phyloP scores from a whole-genome alignment of 2,888 invertebrate genomes.

The Euplagia quadripunctaria region DNA sequence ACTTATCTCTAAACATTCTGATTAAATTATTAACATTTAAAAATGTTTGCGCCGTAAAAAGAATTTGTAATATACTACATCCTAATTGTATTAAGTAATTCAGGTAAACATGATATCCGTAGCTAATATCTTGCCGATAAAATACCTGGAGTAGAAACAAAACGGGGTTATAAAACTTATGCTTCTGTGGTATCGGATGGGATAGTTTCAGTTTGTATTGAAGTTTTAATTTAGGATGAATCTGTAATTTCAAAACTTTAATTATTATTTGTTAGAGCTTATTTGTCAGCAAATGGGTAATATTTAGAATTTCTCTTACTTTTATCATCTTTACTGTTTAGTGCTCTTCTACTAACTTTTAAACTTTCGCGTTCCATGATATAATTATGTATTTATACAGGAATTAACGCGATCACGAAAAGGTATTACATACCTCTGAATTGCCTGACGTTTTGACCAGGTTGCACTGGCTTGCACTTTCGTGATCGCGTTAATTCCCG shows the following conservation, averaged over 20 bases:
- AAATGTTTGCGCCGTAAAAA: slow-evolving; percentile 28
- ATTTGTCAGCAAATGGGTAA: too few species aligned
- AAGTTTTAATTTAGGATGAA: neutral
- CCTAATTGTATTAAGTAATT: slow-evolving; percentile 35
- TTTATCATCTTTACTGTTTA: too few species aligned
- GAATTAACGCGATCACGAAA: too few species aligned
- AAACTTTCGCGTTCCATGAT: too few species aligned
- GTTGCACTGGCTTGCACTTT: too few species aligned
- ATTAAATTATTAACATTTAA: slow-evolving; percentile 35
- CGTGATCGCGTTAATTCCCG: too few species aligned
- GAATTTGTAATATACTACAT: slow-evolving; percentile 41
- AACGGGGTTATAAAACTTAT: slow-evolving; percentile 25
- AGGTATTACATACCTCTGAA: too few species aligned
- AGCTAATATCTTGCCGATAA: slow-evolving; percentile 23
- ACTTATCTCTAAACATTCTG: slow-evolving; percentile 30
- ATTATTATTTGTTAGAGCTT: too few species aligned
- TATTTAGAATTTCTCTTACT: too few species aligned
- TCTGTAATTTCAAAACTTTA: neutral
- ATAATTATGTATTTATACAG: too few species aligned
- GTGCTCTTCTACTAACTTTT: too few species aligned
- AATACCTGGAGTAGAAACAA: slow-evolving; percentile 32
- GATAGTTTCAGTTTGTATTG: slow-evolving; percentile 19
- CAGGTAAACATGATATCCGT: slow-evolving; percentile 27
- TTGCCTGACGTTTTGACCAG: too few species aligned
- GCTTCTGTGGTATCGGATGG: slow-evolving; percentile 25